A percentile compares a stretch with the other conserved stretches of the same genome.
Evolutionary conservation across 2,113 vertebrate genomes (phyloP).

Genomic region (Lipotes vexillifer): DNA sequence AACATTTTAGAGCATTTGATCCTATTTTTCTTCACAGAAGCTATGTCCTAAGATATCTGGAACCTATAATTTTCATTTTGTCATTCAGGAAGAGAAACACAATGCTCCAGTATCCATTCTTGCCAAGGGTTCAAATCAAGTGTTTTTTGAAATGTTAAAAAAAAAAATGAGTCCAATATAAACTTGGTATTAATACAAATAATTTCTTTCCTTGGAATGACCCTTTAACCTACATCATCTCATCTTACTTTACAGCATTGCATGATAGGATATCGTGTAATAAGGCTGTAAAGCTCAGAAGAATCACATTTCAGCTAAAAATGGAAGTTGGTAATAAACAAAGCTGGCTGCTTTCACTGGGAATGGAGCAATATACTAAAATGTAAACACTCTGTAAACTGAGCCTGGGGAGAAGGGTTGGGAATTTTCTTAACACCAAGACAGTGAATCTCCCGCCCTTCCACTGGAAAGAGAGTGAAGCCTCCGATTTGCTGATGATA

Average conservation of each 20-base stretch:
- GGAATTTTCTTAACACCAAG: not conserved
- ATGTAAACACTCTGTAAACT: conserved; percentile 27
- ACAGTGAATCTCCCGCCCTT: not conserved
- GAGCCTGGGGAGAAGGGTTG: not conserved
- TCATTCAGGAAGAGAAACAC: conserved; percentile 30
- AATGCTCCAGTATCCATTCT: not conserved
- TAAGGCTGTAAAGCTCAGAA: not conserved
- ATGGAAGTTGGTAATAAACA: conserved; percentile 42
- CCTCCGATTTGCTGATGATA: not conserved
- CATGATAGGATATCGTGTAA: not conserved
- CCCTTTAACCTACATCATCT: conserved; percentile 11
- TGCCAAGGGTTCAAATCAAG: not conserved
- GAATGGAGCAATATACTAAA: not conserved
- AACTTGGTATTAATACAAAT: conserved; percentile 53
- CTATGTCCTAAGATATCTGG: not conserved
- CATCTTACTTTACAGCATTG: not conserved
- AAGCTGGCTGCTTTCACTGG: not conserved
- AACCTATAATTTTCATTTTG: not conserved
- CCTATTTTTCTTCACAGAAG: not conserved
- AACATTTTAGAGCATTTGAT: not conserved
- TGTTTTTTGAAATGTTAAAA: conserved; percentile 47
- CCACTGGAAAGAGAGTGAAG: not conserved
- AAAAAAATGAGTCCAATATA: conserved; percentile 22
- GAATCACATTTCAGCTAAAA: conserved; percentile 43
- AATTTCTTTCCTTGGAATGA: conserved; percentile 40